Percentiles rank a stretch among this genome's conserved stretches.
phyloP scores from a whole-genome alignment of 2,797 vertebrate species.

The Centropyge bicolor region DNA sequence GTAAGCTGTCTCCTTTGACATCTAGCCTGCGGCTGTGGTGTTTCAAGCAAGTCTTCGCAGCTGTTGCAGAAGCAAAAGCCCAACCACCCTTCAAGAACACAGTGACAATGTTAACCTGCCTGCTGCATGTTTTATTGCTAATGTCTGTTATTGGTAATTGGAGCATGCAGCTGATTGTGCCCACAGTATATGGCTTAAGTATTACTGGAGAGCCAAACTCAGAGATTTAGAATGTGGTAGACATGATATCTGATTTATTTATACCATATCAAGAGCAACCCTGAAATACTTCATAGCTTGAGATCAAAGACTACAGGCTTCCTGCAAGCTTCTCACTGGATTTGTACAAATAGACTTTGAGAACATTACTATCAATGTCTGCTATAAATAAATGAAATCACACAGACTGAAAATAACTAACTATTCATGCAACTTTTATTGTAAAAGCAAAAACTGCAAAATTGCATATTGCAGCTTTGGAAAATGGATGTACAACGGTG shows the following conservation, averaged over 20 bases:
- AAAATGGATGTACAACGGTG: constrained; percentile 1
- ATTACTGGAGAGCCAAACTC: neutral
- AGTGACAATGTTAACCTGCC: neutral
- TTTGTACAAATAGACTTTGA: neutral
- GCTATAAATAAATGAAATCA: neutral
- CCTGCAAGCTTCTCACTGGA: neutral
- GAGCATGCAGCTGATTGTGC: neutral
- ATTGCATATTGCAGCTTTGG: constrained; percentile 7
- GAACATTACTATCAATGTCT: neutral
- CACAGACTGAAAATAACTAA: neutral
- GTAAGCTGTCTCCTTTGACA: neutral
- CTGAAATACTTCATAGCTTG: neutral
- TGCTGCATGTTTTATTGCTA: neutral
- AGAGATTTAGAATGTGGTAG: neutral
- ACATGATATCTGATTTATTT: neutral
- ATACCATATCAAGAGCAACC: too few relatives aligned
- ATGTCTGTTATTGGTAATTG: neutral
- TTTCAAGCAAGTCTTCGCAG: neutral
- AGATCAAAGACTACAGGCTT: neutral
- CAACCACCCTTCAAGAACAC: neutral
- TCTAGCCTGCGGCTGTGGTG: neutral
- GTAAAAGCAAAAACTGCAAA: neutral
- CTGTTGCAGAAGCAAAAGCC: neutral
- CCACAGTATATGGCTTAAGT: neutral
- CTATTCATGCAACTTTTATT: neutral